phyloP scores from a whole-genome alignment of 2,888 invertebrate genomes.

The Ochlodes sylvanus region DNA sequence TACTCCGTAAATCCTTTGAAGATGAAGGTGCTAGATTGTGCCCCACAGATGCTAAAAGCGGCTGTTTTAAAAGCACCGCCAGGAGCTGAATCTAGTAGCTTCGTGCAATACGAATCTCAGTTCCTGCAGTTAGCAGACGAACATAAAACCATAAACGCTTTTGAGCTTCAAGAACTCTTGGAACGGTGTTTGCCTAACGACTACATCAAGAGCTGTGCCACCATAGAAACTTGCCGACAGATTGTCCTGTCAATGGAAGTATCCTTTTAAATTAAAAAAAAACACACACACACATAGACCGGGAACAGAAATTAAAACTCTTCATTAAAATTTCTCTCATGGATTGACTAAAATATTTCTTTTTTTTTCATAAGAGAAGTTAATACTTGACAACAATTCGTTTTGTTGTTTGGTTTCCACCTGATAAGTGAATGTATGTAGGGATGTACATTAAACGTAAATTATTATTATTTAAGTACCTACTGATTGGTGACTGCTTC shows the following conservation, averaged over 20 bases:
- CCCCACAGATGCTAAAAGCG: conserved; percentile 88
- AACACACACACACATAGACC: no score
- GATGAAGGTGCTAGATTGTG: conserved; percentile 89
- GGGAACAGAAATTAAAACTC: no score
- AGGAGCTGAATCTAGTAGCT: conserved; percentile 88
- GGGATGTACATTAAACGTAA: no score
- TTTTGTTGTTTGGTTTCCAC: no score
- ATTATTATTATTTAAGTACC: no score
- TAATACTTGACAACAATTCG: no score
- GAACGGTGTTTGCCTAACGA: conserved; percentile 97
- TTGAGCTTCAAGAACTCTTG: conserved; percentile 94
- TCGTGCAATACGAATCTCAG: conserved; percentile 94
- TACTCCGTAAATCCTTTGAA: conserved; percentile 91
- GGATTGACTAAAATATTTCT: no score
- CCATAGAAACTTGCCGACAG: conserved; percentile 95
- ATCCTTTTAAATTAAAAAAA: conserved; percentile 86
- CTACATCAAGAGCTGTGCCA: conserved; percentile 97
- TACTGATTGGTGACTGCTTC: no score
- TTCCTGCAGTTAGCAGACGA: conserved; percentile 96
- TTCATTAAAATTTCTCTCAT: no score
- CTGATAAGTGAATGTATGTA: no score
- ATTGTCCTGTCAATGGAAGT: conserved; percentile 95
- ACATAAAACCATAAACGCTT: conserved; percentile 94
- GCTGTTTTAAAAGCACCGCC: conserved; percentile 91
- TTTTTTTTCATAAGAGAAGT: no score